Evolutionary conservation across 2,797 vertebrate genomes (phyloP), one percentile per base, ranked within the genome.

Genomic region (Onychomys torridus): DNA sequence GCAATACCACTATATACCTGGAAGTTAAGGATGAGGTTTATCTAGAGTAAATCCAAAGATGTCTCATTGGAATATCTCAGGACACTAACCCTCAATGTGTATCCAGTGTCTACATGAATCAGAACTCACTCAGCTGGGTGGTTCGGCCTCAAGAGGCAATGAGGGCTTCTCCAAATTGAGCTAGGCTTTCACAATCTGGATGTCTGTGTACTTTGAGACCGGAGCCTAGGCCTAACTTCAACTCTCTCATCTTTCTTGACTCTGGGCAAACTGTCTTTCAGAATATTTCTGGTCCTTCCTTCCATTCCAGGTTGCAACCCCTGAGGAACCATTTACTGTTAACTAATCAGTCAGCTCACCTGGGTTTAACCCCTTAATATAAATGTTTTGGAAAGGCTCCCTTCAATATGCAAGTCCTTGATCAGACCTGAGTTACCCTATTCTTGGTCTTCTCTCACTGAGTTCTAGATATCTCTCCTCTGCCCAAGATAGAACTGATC

Each of bases 141-240:
- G 40, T 32, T 89, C n/a, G 4, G 63, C 29, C n/a, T 76, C 2
- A 6, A 4, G 16, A 29, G 8, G 37, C 37, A 11, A 34, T 1
- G 2, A n/a, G 67, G 23, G 6, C 11, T 6, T 55, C 32, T 7
- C 5, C 65, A 49, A 2, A 0, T 5, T 4, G 21, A 52, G 40
- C 27, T 37, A 16, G 49, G 13, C 7, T 27, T 14, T 65, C 2
- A 0, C n/a, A n/a, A 40, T 65, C 79, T 2, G 8, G 7, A 10
- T 0, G 16, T 27, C 73, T 73, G 52, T 21, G 0, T 0, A 0
- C 16, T 29, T 43, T 57, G 69, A 75, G 77, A 27, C 77, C 57
- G 13, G 65, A 5, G 0, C 40, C 46, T 25, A 6, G 16, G 49
- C 63, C 52, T 55, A 4, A 77, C 7, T 43, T 82, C 81, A 14